Evolutionary conservation across 2,797 vertebrate genomes (phyloP).

Genomic region (Poeciliopsis paucimaculata): DNA sequence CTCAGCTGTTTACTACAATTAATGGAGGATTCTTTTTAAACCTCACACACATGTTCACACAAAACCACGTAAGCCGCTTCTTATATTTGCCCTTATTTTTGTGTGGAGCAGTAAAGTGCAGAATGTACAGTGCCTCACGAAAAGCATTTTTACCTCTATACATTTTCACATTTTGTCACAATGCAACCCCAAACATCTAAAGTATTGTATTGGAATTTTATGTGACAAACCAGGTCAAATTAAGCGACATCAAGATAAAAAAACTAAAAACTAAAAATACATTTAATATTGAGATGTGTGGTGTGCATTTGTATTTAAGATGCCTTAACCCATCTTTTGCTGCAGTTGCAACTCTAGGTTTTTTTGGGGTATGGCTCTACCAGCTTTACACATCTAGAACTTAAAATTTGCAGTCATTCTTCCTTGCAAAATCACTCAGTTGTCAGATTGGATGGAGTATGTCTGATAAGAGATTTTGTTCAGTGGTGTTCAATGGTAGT

Average conservation of each 20-base stretch:
- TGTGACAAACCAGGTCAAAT: not conserved
- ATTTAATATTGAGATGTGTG: not conserved
- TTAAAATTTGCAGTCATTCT: not conserved
- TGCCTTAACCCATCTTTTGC: not conserved
- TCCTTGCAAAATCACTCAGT: not conserved
- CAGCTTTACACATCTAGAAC: not conserved
- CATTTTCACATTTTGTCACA: not conserved
- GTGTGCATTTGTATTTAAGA: not conserved
- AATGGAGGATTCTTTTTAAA: not conserved
- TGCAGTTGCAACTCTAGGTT: not conserved
- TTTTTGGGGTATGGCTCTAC: not conserved
- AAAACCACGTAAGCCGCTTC: not conserved
- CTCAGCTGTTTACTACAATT: slow-evolving; percentile 20
- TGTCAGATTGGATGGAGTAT: not conserved
- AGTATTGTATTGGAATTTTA: not conserved
- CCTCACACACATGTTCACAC: not conserved
- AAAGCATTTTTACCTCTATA: not conserved
- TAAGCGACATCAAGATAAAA: not conserved
- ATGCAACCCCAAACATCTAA: not conserved
- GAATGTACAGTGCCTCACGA: not conserved
- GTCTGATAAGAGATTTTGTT: not conserved
- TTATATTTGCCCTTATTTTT: not conserved
- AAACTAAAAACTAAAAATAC: not conserved
- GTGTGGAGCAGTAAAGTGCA: not conserved
- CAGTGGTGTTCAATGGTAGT: not conserved